Evolutionary conservation across 2,797 vertebrate genomes (phyloP).

Genomic region (Apogon hyalosoma): DNA sequence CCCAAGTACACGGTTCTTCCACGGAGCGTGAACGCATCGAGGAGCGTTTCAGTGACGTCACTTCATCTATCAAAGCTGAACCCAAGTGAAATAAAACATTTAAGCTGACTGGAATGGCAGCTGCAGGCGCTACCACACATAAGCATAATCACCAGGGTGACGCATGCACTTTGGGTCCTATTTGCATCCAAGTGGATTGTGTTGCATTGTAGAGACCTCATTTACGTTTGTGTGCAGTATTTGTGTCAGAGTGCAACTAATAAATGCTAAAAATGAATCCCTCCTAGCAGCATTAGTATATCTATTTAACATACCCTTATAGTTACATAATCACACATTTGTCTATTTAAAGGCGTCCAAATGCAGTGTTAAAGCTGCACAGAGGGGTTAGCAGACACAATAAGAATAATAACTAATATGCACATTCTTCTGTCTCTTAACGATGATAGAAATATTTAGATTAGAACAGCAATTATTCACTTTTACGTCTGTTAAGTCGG

Average conservation of each 20-base stretch:
- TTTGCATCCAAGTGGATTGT: constrained; percentile 36
- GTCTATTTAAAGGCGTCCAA: not conserved
- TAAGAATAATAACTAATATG: too few relatives aligned
- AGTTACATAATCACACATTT: not conserved
- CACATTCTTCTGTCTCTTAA: too few relatives aligned
- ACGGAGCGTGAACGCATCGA: constrained; percentile 40
- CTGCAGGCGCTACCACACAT: constrained; percentile 45
- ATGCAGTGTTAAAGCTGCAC: not conserved
- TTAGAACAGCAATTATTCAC: too few relatives aligned
- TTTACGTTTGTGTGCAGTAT: too few relatives aligned
- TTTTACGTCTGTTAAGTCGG: too few relatives aligned
- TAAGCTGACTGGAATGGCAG: constrained; percentile 36
- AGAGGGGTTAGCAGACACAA: not conserved
- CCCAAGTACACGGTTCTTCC: constrained; percentile 24
- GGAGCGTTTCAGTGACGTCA: constrained; percentile 34
- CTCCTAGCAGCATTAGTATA: not conserved
- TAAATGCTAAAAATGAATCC: too few relatives aligned
- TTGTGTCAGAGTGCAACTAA: too few relatives aligned
- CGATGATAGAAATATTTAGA: too few relatives aligned
- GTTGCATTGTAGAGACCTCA: not conserved
- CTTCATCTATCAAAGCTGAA: constrained; percentile 36
- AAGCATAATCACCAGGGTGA: constrained; percentile 45
- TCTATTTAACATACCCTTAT: not conserved
- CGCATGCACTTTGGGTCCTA: constrained; percentile 37
- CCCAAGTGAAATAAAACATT: constrained; percentile 45